Evolutionary conservation across 2,888 invertebrate genomes (phyloP).

Genomic region (Pinctada fucata): DNA sequence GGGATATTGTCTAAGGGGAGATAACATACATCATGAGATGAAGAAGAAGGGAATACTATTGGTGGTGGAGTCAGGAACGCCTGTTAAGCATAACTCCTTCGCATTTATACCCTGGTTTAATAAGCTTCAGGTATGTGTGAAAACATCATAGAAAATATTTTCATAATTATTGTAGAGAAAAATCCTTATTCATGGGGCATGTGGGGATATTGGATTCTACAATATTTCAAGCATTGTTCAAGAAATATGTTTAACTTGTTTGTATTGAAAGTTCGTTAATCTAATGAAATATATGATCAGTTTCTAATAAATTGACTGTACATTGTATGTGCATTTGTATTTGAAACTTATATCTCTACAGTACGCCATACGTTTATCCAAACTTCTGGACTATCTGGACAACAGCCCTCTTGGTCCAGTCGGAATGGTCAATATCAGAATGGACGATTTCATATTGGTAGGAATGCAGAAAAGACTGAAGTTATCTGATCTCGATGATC

Average conservation of each 20-base stretch:
- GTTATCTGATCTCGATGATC: constrained; percentile 67
- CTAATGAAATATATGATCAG: no score
- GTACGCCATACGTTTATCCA: constrained; percentile 54
- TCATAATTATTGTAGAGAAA: neutral
- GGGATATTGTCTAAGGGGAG: constrained; percentile 69
- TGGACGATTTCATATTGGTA: constrained; percentile 61
- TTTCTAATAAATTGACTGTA: no score
- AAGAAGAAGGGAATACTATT: constrained; percentile 63
- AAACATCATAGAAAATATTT: neutral
- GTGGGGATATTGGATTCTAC: neutral
- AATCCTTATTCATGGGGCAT: neutral
- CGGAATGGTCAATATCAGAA: constrained; percentile 53
- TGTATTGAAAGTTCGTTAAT: no score
- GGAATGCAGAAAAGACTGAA: constrained; percentile 47
- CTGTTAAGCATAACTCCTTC: constrained; percentile 38
- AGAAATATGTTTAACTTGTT: no score
- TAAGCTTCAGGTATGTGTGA: constrained; percentile 50
- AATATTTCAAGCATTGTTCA: no score
- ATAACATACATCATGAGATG: constrained; percentile 53
- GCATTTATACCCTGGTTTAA: constrained; percentile 12
- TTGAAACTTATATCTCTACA: constrained; percentile 25
- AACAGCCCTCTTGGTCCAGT: constrained; percentile 62
- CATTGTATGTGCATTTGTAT: no score
- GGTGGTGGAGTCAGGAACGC: constrained; percentile 61
- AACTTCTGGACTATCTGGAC: constrained; percentile 61